phyloP scores from a whole-genome alignment of 2,797 vertebrate genomes.

The Argya squamiceps region DNA sequence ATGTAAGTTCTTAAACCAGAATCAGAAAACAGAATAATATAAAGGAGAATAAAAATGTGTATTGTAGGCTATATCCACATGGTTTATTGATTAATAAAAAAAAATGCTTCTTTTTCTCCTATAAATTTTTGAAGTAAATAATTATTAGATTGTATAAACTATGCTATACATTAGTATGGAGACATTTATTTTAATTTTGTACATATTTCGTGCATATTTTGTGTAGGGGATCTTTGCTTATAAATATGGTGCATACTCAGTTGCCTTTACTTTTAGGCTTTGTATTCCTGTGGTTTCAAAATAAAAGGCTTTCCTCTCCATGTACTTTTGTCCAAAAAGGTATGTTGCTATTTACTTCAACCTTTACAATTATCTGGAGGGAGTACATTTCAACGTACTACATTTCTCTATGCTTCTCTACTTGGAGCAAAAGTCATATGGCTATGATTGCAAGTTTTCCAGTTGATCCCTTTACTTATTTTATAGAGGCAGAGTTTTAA shows the following conservation, averaged over 20 bases:
- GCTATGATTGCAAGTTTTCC: not conserved
- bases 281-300: not conserved
- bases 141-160: not conserved
- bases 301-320: not conserved
- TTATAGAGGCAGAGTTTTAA: not conserved
- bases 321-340: not conserved
- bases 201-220: not conserved
- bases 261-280: not conserved
- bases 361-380: not conserved
- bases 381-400: not conserved
- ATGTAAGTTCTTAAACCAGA: slow-evolving; percentile 8
- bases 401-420: not conserved
- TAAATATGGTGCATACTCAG: not conserved
- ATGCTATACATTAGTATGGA: not conserved
- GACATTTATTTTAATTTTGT: not conserved
- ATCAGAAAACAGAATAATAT: not conserved
- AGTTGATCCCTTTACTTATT: not conserved
- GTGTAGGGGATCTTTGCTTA: not conserved
- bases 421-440: not conserved
- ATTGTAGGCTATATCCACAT: not conserved
- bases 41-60: not conserved
- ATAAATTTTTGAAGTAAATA: not conserved
- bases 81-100: not conserved
- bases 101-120: not conserved
- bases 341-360: not conserved